These are phyloP conservation scores for Agapetus fuscipes DNA, from an alignment of 2,888 invertebrate species.

Conservation along the genomic window DNA sequence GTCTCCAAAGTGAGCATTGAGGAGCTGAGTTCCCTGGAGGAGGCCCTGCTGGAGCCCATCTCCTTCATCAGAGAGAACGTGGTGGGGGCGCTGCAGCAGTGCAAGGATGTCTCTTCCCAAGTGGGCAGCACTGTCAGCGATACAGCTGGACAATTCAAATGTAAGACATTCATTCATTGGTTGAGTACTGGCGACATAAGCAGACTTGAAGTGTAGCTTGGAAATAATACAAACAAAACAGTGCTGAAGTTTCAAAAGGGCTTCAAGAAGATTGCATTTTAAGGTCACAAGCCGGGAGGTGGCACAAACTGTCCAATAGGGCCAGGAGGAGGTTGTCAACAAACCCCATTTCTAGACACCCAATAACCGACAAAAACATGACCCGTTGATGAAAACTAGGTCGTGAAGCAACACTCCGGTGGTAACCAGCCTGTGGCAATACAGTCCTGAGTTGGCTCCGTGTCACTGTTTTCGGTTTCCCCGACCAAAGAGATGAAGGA, in stretches of 20 bases:
- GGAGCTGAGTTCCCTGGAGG: constrained; percentile 13
- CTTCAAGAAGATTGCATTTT: neutral
- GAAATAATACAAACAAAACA: neutral
- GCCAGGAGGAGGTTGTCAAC: too few species aligned
- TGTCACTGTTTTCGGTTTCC: constrained; percentile 1
- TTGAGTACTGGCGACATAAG: too few species aligned
- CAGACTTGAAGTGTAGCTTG: neutral
- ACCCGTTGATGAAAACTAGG: too few species aligned
- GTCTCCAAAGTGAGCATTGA: constrained; percentile 15
- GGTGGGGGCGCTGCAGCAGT: constrained; percentile 10
- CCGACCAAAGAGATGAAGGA: too few species aligned
- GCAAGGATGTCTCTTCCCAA: constrained; percentile 3
- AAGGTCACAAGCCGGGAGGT: too few species aligned
- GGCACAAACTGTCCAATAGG: too few species aligned
- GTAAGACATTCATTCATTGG: constrained; percentile 4
- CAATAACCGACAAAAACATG: too few species aligned
- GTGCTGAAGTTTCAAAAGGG: neutral
- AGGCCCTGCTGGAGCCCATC: constrained; percentile 15
- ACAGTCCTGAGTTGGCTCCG: too few species aligned
- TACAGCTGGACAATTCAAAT: constrained; percentile 15
- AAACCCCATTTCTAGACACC: too few species aligned
- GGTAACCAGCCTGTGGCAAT: too few species aligned
- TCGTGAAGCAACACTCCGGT: too few species aligned
- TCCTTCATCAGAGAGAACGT: constrained; percentile 10
- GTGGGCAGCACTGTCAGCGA: constrained; percentile 8